These are phyloP conservation scores for Puffinus mauretanicus DNA, from an alignment of 2,113 vertebrate genomes.

Conservation along the genomic window DNA sequence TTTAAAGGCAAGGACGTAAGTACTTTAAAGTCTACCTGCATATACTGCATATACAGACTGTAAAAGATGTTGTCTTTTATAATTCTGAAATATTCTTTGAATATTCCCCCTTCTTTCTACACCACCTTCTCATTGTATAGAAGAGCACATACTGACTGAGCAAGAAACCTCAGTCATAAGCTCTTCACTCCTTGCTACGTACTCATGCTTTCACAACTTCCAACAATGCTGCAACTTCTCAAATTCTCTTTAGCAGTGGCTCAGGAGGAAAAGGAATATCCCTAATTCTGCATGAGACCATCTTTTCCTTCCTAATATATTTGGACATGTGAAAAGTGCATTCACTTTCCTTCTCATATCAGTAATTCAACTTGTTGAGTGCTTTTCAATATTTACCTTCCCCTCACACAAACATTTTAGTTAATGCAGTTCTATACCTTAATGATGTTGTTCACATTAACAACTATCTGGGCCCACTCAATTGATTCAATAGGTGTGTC, in stretches of 20 bases:
- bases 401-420: neutral
- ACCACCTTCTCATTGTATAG: neutral
- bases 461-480: conserved; percentile 87
- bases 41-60: neutral
- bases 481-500: conserved; percentile 76
- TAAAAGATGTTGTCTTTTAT: neutral
- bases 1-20: neutral
- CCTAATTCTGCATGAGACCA: neutral
- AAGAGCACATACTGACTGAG: neutral
- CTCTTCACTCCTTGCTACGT: neutral
- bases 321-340: neutral
- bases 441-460: conserved; percentile 85
- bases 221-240: neutral
- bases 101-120: neutral
- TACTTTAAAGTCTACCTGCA: neutral
- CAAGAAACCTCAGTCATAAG: neutral
- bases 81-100: neutral
- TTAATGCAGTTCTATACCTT: conserved; percentile 77
- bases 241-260: neutral
- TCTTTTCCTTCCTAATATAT: neutral
- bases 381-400: neutral
- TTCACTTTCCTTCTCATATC: neutral
- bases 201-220: neutral
- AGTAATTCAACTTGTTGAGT: neutral
- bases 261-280: neutral